Evolutionary conservation across 2,113 vertebrate species (phyloP).

Genomic region (Ardeotis arabs): DNA sequence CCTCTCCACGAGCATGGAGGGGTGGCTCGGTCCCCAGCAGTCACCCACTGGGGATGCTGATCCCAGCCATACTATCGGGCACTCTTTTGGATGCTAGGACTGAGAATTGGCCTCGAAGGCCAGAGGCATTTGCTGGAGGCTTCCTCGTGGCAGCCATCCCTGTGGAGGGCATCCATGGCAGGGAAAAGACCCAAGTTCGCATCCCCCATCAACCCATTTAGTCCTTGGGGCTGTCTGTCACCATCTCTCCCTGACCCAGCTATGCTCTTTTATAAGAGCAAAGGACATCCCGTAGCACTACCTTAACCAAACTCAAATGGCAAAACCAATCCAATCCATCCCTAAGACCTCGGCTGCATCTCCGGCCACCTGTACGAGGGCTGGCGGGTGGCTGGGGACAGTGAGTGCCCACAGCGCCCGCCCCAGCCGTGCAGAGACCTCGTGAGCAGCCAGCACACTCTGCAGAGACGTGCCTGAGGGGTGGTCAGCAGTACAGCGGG

Average conservation of each 20-base stretch:
- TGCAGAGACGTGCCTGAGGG: background rate
- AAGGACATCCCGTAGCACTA: background rate
- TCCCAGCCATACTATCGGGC: accelerated
- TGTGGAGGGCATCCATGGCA: background rate
- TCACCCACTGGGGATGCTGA: accelerated
- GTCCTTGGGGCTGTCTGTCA: background rate
- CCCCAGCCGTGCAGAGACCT: accelerated
- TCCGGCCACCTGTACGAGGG: background rate
- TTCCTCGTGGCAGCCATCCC: no score
- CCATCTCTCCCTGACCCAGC: background rate
- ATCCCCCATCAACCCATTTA: accelerated
- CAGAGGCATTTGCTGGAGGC: background rate
- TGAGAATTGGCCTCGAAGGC: background rate
- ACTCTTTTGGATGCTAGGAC: accelerated
- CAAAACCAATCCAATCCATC: background rate
- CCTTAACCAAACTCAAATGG: background rate
- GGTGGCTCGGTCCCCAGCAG: accelerated
- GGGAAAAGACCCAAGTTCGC: accelerated
- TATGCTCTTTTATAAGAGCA: no score
- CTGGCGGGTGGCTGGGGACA: accelerated
- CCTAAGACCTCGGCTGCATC: background rate
- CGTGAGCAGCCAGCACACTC: background rate
- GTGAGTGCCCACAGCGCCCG: accelerated
- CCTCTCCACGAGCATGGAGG: no score
- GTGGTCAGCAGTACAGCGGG: accelerated